Base-by-base conservation (phyloP, 2,113 vertebrate species). In the Chaetodon trifascialis region DNA sequence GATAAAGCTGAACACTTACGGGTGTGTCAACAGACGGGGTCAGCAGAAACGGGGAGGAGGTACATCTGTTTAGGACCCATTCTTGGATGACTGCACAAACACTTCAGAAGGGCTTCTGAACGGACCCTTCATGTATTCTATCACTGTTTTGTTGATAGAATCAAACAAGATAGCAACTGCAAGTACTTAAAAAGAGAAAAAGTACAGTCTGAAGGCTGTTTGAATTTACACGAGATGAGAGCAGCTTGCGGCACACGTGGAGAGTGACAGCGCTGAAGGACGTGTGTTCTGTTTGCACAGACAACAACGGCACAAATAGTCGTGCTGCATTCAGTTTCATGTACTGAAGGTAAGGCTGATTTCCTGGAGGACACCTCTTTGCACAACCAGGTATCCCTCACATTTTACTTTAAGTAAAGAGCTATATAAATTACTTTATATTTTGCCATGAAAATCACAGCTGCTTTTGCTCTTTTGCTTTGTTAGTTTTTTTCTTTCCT, bases 1-100 rank as follows among this genome's bases (percentile, higher is more conserved):
- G 87, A 93, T 93, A 87, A 91, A 91, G 82, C 85, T 34, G 60
- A 84, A 82, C 83, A 82, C 85, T 89, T 78, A 58, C 1, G 11
- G 65, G 83, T 84, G 76, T 86, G 90, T 92, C 86, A 84, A 89
- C 88, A 90, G 52, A 76, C 51, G 25, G 46, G 19, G 30, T 89
- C 89, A 89, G 90, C 84, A 88, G 79, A 85, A 80, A 76, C 5
- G 36, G 58, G 71, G 62, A 73, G 55, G 47, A 73, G 80, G 82
- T 82, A 73, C 81, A 73, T 70, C 11, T 89, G 70, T 82, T 83
- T 69, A 62, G 72, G 73, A 36, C 25, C 58, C 63, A 68, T 79
- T 47, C 21, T 73, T 60, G 68, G 67, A 77, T 80, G 46, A 69
- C 60, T 72, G 60, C 79, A 72, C 78, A 86, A 73, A 79, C 80